These are phyloP conservation scores for Halocynthia aurantium DNA, from an alignment of 23 tunicate species.

Conservation along the genomic window DNA sequence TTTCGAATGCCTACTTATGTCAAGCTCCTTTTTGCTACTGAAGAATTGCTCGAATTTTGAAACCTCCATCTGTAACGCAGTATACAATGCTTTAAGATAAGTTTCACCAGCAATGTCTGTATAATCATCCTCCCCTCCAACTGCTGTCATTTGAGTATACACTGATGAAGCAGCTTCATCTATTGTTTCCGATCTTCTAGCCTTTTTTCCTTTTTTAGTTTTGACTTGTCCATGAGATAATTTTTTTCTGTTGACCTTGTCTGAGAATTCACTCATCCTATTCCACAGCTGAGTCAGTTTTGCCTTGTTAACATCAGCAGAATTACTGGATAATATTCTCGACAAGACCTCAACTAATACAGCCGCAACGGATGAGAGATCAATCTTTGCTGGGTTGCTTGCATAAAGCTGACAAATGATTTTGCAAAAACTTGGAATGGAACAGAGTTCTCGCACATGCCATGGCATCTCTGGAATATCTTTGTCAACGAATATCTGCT, in stretches of 20 bases:
- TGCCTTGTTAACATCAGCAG: neutral
- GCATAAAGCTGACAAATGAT: neutral
- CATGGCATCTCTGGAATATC: neutral
- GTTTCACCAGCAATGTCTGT: neutral
- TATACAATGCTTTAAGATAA: neutral
- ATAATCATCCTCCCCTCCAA: neutral
- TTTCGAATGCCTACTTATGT: neutral
- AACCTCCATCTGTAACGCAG: neutral
- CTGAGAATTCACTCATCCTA: neutral
- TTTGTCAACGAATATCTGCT: neutral
- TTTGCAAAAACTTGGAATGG: conserved; percentile 1
- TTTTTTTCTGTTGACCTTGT: neutral
- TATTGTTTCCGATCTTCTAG: neutral
- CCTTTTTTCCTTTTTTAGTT: neutral
- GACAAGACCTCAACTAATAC: neutral
- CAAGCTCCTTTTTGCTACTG: neutral
- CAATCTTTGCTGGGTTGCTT: neutral
- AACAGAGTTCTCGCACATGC: neutral
- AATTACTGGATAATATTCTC: neutral
- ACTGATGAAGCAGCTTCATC: neutral
- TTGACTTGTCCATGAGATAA: neutral
- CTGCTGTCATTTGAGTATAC: neutral
- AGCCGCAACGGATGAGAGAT: neutral
- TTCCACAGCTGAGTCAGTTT: neutral
- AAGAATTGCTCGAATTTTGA: neutral